A percentile compares a stretch with the other conserved stretches of the same genome.
phyloP scores from a whole-genome alignment of 2,113 vertebrate species.

The Muntiacus reevesi region DNA sequence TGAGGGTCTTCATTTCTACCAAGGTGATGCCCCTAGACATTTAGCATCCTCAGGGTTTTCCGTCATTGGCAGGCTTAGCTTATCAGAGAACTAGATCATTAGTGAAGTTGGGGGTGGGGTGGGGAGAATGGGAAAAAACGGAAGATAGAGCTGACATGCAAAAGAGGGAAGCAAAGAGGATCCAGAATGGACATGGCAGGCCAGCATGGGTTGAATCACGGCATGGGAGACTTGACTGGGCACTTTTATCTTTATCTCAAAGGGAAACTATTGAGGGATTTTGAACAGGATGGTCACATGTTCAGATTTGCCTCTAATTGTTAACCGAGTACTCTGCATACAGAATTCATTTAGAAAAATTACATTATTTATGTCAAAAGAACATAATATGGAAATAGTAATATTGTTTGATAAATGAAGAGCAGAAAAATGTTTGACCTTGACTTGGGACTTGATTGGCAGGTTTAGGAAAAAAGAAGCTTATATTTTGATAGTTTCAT shows the following conservation, averaged over 20 bases:
- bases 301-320: not conserved
- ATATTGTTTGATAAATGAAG: not conserved
- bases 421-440: not conserved
- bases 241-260: not conserved
- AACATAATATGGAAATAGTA: not conserved
- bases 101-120: not conserved
- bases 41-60: not conserved
- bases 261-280: not conserved
- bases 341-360: not conserved
- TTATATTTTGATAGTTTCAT: not conserved
- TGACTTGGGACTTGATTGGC: not conserved
- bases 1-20: not conserved
- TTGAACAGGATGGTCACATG: not conserved
- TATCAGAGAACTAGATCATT: not conserved
- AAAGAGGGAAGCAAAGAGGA: not conserved
- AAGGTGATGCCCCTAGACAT: not conserved
- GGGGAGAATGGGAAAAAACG: not conserved
- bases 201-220: not conserved
- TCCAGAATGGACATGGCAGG: not conserved
- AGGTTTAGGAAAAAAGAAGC: not conserved
- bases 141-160: not conserved
- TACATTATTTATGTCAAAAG: not conserved
- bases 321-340: not conserved
- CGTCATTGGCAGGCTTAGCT: not conserved
- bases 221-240: not conserved